Percentiles rank a stretch among this genome's conserved stretches.
Conservation (phyloP, 2,113 vertebrate species). For the Myotis davidii region DNA sequence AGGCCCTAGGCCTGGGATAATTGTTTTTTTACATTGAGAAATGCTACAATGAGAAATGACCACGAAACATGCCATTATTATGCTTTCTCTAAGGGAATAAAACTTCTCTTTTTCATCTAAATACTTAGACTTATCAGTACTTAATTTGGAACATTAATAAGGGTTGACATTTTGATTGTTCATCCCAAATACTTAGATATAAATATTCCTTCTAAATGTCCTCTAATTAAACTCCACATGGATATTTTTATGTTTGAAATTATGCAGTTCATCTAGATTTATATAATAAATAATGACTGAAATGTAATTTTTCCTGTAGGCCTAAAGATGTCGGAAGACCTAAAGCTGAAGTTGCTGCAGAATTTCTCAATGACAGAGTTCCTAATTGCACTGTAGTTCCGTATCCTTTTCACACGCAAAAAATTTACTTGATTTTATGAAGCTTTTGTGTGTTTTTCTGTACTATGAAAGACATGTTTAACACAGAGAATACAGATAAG, state of each 20-base stretch:
- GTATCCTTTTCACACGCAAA: conserved; percentile 91
- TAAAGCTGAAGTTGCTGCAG: conserved; percentile 97
- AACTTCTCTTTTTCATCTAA: conserved; percentile 19
- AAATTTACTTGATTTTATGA: conserved; percentile 19
- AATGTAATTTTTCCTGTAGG: conserved; percentile 83
- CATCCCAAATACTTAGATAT: conserved; percentile 27
- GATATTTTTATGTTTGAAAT: conserved; percentile 43
- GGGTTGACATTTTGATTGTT: background rate
- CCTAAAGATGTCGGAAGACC: conserved; percentile 95
- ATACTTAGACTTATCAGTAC: background rate
- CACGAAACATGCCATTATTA: background rate
- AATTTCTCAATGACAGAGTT: conserved; percentile 94
- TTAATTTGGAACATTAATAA: conserved; percentile 23
- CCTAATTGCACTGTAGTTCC: conserved; percentile 93
- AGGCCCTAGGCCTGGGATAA: background rate
- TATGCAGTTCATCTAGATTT: conserved; percentile 20
- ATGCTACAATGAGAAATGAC: background rate
- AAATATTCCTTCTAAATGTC: conserved; percentile 39
- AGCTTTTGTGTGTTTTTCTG: background rate
- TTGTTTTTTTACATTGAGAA: background rate
- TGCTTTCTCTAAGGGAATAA: background rate
- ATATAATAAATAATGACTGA: conserved; percentile 60
- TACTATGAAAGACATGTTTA: conserved; percentile 4
- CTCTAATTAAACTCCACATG: background rate
- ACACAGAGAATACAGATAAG: background rate